phyloP scores from a whole-genome alignment of 2,888 invertebrate genomes.

The Thereva nobilitata region DNA sequence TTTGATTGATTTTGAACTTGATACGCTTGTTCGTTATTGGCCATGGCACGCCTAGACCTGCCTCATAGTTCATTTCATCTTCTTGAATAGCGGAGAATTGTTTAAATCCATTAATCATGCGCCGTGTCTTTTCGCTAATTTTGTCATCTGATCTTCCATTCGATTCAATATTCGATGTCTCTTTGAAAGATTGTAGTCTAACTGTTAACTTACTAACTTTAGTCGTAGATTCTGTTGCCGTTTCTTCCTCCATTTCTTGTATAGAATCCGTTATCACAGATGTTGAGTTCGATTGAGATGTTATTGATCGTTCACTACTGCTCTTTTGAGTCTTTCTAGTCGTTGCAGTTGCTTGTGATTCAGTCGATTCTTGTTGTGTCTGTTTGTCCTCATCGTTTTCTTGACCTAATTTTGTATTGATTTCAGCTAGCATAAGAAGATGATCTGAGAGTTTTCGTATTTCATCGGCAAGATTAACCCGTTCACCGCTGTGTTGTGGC shows the following conservation, averaged over 20 bases:
- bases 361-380: conserved; percentile 40
- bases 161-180: conserved; percentile 51
- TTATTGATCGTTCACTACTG: neutral
- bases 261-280: conserved; percentile 46
- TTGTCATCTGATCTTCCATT: conserved; percentile 43
- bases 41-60: conserved; percentile 59
- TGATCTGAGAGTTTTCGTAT: conserved; percentile 83
- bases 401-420: conserved; percentile 60
- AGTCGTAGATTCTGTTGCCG: conserved; percentile 36
- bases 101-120: conserved; percentile 24
- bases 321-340: neutral
- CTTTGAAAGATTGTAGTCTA: conserved; percentile 55
- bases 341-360: conserved; percentile 51
- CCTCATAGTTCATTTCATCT: conserved; percentile 16
- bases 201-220: conserved; percentile 49
- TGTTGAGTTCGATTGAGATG: conserved; percentile 43
- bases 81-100: conserved; percentile 19
- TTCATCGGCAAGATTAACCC: conserved; percentile 77
- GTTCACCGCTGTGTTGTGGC: conserved; percentile 63
- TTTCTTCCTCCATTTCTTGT: conserved; percentile 40
- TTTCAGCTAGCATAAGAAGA: conserved; percentile 70
- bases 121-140: neutral
- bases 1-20: conserved; percentile 69
- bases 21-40: conserved; percentile 61
- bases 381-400: conserved; percentile 35